These are phyloP conservation scores for Neotoma lepida DNA, from an alignment of 2,113 vertebrate genomes.

Conservation along the genomic window DNA sequence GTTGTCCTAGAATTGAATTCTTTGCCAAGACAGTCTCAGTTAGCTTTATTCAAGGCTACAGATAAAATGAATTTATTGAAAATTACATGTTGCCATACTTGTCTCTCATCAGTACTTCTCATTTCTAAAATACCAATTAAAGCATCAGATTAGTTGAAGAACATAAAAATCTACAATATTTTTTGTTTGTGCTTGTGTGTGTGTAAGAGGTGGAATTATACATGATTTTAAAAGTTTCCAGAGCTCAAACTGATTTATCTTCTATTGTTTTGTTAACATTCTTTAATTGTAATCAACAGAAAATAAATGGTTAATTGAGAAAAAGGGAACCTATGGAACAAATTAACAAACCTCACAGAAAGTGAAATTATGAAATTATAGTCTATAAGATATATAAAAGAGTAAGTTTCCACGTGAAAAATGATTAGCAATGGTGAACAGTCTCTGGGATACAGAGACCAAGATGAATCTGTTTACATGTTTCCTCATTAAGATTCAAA, in stretches of 20 bases:
- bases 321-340: background rate
- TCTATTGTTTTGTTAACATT: background rate
- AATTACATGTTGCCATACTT: background rate
- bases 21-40: background rate
- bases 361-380: background rate
- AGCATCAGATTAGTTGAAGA: background rate
- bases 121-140: background rate
- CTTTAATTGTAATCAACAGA: background rate
- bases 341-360: background rate
- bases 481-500: background rate
- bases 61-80: constrained; percentile 7
- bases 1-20: background rate
- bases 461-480: background rate
- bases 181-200: background rate
- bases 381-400: background rate
- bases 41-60: background rate
- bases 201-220: background rate
- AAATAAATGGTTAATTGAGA: background rate
- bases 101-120: background rate
- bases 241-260: background rate
- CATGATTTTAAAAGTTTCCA: background rate
- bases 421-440: background rate
- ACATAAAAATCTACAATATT: background rate
- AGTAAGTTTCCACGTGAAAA: background rate
- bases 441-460: fast-evolving